Conservation (phyloP, 1,140 invertebrate genomes). For the Brachystomella parvula region DNA sequence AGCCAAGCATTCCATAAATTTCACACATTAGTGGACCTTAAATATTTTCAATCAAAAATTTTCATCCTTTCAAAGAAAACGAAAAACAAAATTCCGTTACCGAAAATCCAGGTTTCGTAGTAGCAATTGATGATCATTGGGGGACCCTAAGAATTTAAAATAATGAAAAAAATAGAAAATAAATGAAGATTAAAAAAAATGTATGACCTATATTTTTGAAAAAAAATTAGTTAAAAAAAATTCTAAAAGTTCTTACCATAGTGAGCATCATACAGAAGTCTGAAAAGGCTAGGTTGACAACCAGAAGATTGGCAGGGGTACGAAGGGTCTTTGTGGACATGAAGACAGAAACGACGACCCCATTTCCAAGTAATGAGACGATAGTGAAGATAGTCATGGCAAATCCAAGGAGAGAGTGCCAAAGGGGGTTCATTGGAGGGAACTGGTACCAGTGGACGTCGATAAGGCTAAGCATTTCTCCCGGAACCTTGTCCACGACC, state of each 20-base stretch:
- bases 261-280: constrained; percentile 80
- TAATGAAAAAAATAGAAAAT: constrained; percentile 77
- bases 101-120: constrained; percentile 75
- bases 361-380: constrained; percentile 66
- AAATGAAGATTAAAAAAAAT: too few species aligned
- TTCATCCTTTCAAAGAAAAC: constrained; percentile 12
- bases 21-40: constrained; percentile 68
- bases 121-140: constrained; percentile 80
- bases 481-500: constrained; percentile 61
- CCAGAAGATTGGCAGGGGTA: constrained; percentile 73
- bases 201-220: too few species aligned
- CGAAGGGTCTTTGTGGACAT: constrained; percentile 62
- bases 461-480: constrained; percentile 64
- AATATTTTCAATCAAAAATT: constrained; percentile 28
- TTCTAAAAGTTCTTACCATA: too few species aligned
- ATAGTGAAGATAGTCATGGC: constrained; percentile 63
- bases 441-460: constrained; percentile 67
- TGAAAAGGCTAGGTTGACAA: constrained; percentile 76
- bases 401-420: constrained; percentile 69
- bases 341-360: constrained; percentile 80
- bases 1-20: constrained; percentile 67
- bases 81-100: constrained; percentile 42
- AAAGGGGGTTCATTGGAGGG: constrained; percentile 65
- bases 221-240: constrained; percentile 46
- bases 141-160: too few species aligned